phyloP scores from a whole-genome alignment of 1,140 invertebrate species.

The Aphelenchoides fujianensis region DNA sequence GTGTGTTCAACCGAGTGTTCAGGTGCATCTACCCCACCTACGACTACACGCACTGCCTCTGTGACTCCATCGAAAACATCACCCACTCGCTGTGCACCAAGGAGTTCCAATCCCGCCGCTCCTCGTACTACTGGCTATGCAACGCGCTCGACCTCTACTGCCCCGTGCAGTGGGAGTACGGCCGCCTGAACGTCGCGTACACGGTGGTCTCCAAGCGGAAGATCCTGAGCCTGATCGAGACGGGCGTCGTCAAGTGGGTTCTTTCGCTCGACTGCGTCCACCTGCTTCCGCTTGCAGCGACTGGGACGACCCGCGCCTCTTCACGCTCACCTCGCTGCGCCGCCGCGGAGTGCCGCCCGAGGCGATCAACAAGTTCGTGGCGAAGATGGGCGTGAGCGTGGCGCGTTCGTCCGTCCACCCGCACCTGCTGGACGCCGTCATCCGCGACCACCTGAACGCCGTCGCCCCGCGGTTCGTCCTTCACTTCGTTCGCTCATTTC shows the following conservation, averaged over 20 bases:
- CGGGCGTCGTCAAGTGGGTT: slow-evolving; percentile 80
- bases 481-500: slow-evolving; percentile 66
- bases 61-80: slow-evolving; percentile 96
- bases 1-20: slow-evolving; percentile 21
- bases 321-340: slow-evolving; percentile 86
- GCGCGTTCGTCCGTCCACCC: slow-evolving; percentile 90
- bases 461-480: slow-evolving; percentile 83
- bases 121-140: slow-evolving; percentile 98
- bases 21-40: slow-evolving; percentile 98
- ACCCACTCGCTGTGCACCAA: slow-evolving; percentile 98
- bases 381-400: slow-evolving; percentile 85
- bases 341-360: slow-evolving; percentile 87
- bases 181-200: slow-evolving; percentile 89
- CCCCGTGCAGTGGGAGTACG: slow-evolving; percentile 99
- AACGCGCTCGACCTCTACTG: slow-evolving; percentile 94
- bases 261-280: too few species aligned
- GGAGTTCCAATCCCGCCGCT: slow-evolving; percentile 92
- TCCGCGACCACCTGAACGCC: too few species aligned
- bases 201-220: slow-evolving; percentile 97
- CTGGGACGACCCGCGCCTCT: slow-evolving; percentile 96
- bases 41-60: slow-evolving; percentile 97
- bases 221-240: slow-evolving; percentile 85
- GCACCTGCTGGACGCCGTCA: slow-evolving; percentile 80
- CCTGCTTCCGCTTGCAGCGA: too few species aligned
- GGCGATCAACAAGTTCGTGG: slow-evolving; percentile 93